A percentile compares a stretch with the other conserved stretches of the same genome.
Evolutionary conservation across 1,140 invertebrate species (phyloP).

Genomic region (Megathymus violae): DNA sequence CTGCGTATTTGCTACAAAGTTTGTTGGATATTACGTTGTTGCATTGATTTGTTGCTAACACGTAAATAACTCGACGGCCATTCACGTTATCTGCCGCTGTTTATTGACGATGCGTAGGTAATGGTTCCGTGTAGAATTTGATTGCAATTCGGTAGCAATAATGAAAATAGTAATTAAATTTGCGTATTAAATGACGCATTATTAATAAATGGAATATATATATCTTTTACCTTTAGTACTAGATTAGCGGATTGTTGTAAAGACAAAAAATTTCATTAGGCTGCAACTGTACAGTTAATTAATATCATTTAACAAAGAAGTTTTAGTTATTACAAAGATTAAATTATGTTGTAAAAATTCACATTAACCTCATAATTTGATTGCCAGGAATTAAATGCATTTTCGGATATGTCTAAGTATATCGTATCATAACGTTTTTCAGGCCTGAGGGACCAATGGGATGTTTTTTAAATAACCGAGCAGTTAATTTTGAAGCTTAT

Average conservation of each 20-base stretch:
- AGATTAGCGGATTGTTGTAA: no score
- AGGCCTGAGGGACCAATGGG: neutral
- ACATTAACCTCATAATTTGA: neutral
- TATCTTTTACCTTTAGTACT: no score
- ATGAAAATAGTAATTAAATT: no score
- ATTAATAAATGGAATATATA: no score
- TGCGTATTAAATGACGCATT: no score
- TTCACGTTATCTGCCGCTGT: neutral
- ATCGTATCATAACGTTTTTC: neutral
- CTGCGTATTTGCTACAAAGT: conserved; percentile 63
- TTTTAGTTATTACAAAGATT: neutral
- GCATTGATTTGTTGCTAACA: conserved; percentile 32
- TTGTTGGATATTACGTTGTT: conserved; percentile 37
- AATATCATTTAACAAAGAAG: neutral
- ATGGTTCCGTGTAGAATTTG: no score
- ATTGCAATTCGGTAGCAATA: no score
- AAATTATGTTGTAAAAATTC: neutral
- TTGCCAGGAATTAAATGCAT: no score
- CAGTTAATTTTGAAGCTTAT: no score
- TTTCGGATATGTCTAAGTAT: no score
- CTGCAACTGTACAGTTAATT: no score
- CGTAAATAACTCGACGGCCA: conserved; percentile 14
- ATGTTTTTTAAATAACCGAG: neutral
- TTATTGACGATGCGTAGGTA: neutral
- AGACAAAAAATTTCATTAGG: no score